Base-by-base conservation (phyloP, 2,797 vertebrate genomes). In the Prunella strophiata region DNA sequence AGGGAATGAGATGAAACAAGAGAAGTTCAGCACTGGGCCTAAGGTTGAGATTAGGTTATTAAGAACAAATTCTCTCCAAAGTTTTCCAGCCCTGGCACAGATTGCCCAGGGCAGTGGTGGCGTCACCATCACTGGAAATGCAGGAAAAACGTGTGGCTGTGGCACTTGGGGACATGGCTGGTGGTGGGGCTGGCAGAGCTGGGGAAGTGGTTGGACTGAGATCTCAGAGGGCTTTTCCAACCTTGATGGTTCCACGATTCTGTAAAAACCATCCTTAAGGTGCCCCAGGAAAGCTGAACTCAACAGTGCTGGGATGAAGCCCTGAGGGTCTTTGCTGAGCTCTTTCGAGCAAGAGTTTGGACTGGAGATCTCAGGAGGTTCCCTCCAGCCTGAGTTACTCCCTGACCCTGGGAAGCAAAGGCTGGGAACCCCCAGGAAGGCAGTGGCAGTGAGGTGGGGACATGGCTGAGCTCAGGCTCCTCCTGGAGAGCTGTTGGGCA, bases 61-160 rank as follows among this genome's bases (percentile, higher is more conserved):
- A 16, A 27, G 8, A 22, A 16, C 22, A 67, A 47, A 61, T 18
- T 5, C 27, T 22, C 47, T 9, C 25, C 21, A 18, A 8, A 32
- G 25, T 40, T 88, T 74, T 32, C 17, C 54, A 40, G 51, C 27
- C 19, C 36, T 43, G 43, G 30, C 42, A 55, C 40, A 30, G 71
- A 7, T 4, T 67, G 47, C 29, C 47, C 61, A 30, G 51, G 25
- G 30, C 59, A 43, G 43, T 7, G 43, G 18, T 36, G 58, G 26
- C 8, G 34, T 42, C 51, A 23, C 32, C 23, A 20, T 3, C 32
- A 3, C 11, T 57, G n/a, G 38, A 22, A 52, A 27, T 18, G 38
- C 3, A 18, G 29, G 10, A 3, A 58, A 29, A 18, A 15, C 0
- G 0, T 9, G 16, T 38, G 40, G n/a, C 23, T 50, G 36, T 65